Evolutionary conservation across 1,140 invertebrate genomes (phyloP).

Genomic region (Hycleus cichorii): DNA sequence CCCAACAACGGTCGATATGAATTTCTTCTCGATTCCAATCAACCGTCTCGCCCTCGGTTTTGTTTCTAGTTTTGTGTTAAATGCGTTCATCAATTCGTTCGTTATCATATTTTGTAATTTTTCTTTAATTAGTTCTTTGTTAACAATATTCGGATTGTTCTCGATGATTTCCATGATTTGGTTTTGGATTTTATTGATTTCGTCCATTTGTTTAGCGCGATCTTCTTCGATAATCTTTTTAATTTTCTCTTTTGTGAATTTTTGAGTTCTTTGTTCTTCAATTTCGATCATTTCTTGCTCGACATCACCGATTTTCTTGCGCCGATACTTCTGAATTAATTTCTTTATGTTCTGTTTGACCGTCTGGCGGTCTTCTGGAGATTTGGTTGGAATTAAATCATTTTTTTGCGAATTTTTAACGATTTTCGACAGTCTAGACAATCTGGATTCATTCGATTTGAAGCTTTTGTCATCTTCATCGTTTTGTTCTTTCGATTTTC

Average conservation of each 20-base stretch:
- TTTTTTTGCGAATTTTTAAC: too few species aligned
- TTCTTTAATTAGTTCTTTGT: conserved; percentile 34
- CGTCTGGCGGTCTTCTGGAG: conserved; percentile 15
- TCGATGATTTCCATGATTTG: conserved; percentile 36
- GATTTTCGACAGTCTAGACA: too few species aligned
- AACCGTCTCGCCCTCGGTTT: neutral
- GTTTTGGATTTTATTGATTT: conserved; percentile 30
- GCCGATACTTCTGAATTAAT: conserved; percentile 30
- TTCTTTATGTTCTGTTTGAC: conserved; percentile 31
- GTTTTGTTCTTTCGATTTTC: too few species aligned
- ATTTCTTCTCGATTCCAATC: conserved; percentile 12
- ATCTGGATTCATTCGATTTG: too few species aligned
- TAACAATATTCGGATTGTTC: conserved; percentile 35
- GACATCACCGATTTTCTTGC: conserved; percentile 26
- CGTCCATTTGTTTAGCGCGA: conserved; percentile 26
- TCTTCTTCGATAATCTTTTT: conserved; percentile 28
- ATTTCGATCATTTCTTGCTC: neutral
- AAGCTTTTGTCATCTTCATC: too few species aligned
- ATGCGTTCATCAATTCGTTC: conserved; percentile 26
- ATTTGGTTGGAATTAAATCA: too few species aligned
- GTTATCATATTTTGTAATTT: conserved; percentile 29
- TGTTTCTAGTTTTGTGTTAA: conserved; percentile 27
- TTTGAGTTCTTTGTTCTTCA: too few species aligned
- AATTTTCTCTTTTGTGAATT: conserved; percentile 22
- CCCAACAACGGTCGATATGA: neutral